Conservation (phyloP, 2,797 vertebrate species). For the Pachyuromys duprasi region DNA sequence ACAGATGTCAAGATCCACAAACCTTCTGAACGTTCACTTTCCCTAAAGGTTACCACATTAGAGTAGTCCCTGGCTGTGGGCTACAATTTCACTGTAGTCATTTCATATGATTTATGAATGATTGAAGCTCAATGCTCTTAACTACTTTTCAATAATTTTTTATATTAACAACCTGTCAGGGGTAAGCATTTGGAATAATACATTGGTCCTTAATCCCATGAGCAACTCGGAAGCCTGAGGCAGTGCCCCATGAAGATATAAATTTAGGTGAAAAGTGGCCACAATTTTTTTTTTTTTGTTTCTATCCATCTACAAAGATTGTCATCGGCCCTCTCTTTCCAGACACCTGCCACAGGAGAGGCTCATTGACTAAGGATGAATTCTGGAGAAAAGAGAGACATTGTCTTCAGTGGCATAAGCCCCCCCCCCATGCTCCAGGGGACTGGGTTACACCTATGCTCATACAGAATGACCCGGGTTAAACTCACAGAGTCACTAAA, state of each 20-base stretch:
- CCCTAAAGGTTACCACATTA: conserved; percentile 46
- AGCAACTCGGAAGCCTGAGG: not conserved
- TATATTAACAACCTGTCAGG: not conserved
- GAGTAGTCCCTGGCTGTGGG: conserved; percentile 12
- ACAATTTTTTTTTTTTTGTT: not conserved
- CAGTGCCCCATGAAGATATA: not conserved
- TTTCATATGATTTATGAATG: conserved; percentile 19
- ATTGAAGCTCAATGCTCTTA: conserved; percentile 48
- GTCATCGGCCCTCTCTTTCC: not conserved
- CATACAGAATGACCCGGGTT: not conserved
- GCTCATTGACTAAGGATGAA: not conserved
- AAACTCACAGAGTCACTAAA: not conserved
- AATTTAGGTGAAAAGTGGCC: not conserved
- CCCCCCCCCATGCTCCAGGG: not conserved
- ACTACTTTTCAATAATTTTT: conserved; percentile 25
- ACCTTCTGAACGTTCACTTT: conserved; percentile 16
- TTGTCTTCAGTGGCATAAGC: not conserved
- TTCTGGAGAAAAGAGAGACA: not conserved
- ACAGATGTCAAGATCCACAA: conserved; percentile 21
- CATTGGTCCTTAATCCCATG: not conserved
- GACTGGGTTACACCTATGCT: not conserved
- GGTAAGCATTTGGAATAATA: not conserved
- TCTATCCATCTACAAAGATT: not conserved
- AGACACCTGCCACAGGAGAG: not conserved
- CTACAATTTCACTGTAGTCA: conserved; percentile 5